Percentiles rank a stretch among this genome's conserved stretches.
Evolutionary conservation across 1,140 invertebrate genomes (phyloP).

Genomic region (Laupala kohalensis): DNA sequence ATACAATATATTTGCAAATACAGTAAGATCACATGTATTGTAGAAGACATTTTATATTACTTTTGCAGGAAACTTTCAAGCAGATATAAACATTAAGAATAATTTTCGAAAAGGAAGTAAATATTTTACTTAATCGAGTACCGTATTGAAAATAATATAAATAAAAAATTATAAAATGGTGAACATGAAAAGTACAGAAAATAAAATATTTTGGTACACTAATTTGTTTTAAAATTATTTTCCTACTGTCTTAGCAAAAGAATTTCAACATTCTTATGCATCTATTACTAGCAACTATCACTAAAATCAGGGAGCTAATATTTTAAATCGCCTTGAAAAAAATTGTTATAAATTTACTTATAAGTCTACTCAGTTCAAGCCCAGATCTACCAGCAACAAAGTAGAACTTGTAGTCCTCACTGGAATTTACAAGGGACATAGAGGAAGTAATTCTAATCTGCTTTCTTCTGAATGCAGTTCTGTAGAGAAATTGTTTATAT

Average conservation of each 20-base stretch:
- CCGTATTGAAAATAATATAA: not conserved
- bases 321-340: not conserved
- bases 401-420: too few relatives aligned
- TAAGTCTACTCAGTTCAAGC: not conserved
- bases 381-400: not conserved
- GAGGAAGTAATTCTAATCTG: not conserved
- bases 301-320: not conserved
- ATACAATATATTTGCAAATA: not conserved
- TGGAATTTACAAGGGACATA: not conserved
- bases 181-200: too few relatives aligned
- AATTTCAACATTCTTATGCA: not conserved
- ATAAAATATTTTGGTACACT: not conserved
- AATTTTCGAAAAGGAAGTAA: too few relatives aligned
- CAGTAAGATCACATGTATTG: not conserved
- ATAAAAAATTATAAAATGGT: too few relatives aligned
- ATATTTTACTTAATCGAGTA: too few relatives aligned
- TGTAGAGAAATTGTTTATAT: not conserved
- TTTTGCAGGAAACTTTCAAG: not conserved
- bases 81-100: too few relatives aligned
- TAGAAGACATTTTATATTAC: not conserved
- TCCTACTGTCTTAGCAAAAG: not conserved
- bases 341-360: not conserved
- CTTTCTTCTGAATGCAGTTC: not conserved
- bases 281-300: not conserved
- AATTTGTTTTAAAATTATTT: not conserved